phyloP scores from a whole-genome alignment of 1,140 invertebrate species.

The Atta cephalotes region DNA sequence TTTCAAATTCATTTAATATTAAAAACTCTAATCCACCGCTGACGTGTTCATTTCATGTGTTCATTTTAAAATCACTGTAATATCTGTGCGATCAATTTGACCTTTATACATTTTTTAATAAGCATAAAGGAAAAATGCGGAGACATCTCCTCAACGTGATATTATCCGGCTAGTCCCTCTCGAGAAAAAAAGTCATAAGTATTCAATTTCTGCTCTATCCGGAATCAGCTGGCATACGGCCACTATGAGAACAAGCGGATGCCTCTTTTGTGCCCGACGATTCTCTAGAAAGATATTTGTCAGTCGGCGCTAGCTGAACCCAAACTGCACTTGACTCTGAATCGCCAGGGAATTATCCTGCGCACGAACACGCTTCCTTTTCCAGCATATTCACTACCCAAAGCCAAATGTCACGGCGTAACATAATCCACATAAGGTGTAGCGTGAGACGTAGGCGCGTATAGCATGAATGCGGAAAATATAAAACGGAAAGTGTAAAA shows the following conservation, averaged over 20 bases:
- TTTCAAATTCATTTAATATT: background rate
- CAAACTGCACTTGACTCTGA: conserved; percentile 51
- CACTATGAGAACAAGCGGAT: conserved; percentile 30
- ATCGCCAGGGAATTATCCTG: conserved; percentile 41
- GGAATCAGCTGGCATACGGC: conserved; percentile 71
- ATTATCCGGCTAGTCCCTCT: conserved; percentile 18
- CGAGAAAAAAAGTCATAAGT: conserved; percentile 48
- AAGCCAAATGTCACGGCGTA: conserved; percentile 32
- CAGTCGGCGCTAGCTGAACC: conserved; percentile 34
- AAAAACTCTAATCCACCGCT: background rate
- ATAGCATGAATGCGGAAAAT: conserved; percentile 5
- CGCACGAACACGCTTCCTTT: conserved; percentile 28
- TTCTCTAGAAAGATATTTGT: conserved; percentile 66
- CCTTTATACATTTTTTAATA: conserved; percentile 5
- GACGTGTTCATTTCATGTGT: background rate
- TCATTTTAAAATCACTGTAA: background rate
- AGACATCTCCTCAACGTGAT: conserved; percentile 18
- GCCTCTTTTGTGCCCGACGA: conserved; percentile 63
- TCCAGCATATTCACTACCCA: conserved; percentile 4
- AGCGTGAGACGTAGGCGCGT: background rate
- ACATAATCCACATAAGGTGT: conserved; percentile 23
- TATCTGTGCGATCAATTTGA: background rate
- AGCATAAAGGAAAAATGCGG: background rate
- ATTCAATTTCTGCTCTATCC: conserved; percentile 70
- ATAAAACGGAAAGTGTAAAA: conserved; percentile 5